Conservation (phyloP, 2,888 invertebrate species). For the Cordylochernes scorpioides region DNA sequence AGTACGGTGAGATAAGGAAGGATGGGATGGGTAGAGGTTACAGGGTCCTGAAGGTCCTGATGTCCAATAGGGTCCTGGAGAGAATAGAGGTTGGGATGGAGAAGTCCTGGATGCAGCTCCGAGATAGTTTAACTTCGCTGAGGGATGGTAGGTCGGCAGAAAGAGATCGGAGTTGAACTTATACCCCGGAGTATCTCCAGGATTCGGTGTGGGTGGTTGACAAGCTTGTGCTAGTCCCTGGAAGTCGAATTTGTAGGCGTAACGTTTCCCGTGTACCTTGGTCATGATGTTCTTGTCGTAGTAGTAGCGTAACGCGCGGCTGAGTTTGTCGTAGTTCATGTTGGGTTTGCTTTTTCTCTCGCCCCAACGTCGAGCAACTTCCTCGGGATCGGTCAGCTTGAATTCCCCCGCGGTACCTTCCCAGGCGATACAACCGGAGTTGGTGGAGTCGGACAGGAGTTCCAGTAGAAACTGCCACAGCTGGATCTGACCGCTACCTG, state of each 20-base stretch:
- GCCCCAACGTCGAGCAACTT: constrained; percentile 92
- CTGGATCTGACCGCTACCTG: constrained; percentile 55
- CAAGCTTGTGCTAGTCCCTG: constrained; percentile 15
- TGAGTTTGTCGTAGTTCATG: constrained; percentile 99
- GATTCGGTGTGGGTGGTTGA: constrained; percentile 13
- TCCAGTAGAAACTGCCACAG: constrained; percentile 96
- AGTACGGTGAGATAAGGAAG: constrained; percentile 6
- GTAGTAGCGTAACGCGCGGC: constrained; percentile 89
- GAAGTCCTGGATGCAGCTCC: constrained; percentile 6
- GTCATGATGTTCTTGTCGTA: constrained; percentile 99
- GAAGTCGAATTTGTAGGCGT: constrained; percentile 86
- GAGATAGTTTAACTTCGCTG: constrained; percentile 12
- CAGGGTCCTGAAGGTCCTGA: constrained; percentile 10
- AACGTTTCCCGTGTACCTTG: constrained; percentile 89
- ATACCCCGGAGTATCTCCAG: constrained; percentile 9
- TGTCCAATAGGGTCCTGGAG: constrained; percentile 13
- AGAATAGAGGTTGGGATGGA: constrained; percentile 10
- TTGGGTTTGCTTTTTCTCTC: constrained; percentile 96
- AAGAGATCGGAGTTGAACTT: constrained; percentile 14
- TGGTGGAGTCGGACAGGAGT: constrained; percentile 68
- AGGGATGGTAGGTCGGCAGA: constrained; percentile 10
- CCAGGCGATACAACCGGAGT: constrained; percentile 69
- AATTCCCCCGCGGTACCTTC: constrained; percentile 89
- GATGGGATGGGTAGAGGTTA: constrained; percentile 11
- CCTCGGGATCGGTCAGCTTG: constrained; percentile 87